phyloP scores from a whole-genome alignment of 2,797 vertebrate genomes.

The Columba guinea region DNA sequence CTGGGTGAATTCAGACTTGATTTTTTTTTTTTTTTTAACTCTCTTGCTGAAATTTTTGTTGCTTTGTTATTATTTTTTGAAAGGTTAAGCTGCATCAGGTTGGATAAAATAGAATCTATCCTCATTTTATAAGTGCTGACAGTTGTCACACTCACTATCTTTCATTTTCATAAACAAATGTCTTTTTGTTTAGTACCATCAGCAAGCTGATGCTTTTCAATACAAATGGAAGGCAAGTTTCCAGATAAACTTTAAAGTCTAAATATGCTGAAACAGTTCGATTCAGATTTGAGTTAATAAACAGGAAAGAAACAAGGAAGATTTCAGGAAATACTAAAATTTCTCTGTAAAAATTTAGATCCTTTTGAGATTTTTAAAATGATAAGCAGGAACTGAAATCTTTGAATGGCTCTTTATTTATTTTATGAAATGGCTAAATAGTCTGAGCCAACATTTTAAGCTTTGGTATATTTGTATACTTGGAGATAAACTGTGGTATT shows the following conservation, averaged over 20 bases:
- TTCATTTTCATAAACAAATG: neutral
- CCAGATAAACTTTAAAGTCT: neutral
- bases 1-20: neutral
- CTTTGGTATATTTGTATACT: neutral
- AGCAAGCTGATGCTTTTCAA: neutral
- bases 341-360: neutral
- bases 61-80: neutral
- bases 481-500: neutral
- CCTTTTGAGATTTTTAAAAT: neutral
- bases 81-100: neutral
- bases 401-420: neutral
- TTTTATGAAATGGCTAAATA: neutral
- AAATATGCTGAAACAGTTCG: neutral
- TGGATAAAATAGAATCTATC: neutral
- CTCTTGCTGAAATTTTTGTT: neutral
- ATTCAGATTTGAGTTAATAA: neutral
- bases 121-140: neutral
- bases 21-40: neutral
- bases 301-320: neutral
- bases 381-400: neutral
- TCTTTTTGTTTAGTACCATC: neutral
- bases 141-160: neutral
- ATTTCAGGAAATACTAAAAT: neutral
- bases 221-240: neutral
- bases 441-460: neutral